Base-by-base conservation (phyloP, 2,797 vertebrate genomes). In the Sebastes flavidus region DNA sequence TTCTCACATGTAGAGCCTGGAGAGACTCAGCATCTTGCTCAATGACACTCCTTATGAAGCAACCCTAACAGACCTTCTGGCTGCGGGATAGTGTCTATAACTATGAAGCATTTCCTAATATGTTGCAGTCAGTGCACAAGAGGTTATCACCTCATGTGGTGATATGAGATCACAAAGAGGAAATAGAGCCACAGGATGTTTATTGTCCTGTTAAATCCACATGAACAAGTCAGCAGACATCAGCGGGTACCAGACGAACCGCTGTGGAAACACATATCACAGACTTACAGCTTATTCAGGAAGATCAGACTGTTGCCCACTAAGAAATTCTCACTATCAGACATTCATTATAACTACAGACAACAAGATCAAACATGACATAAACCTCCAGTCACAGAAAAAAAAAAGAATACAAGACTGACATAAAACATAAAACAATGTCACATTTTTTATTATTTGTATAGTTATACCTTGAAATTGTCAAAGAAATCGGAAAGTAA, bases 171-270 rank as follows among this genome's bases (percentile, higher is more conserved):
- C 81, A 32, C 16, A 72, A 52, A 72, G 82, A 62, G 79, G 67
- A 79, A 73, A 80, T 8, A 27, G 49, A 83, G 73, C 67, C 22
- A 4, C 73, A 54, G 71, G 77, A 67, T 75, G 87, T 94, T 94
- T 92, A 92, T 88, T 83, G 84, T 84, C 76, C 71, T 29, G 68
- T 91, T 87, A 94, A 95, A 90, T 78, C 90, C 88, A 88, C 88
- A 91, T 72, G 90, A 89, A 72, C 46, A 81, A 78, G 77, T 82
- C 76, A 80, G 73, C 72, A 65, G 81, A 79, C 78, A 59, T 80
- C 82, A 66, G 66, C 3, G 2, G 25, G 56, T 24, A 59, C 22
- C 81, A 84, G 75, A 60, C 34, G 49, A 36, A 25, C 30, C 3
- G 55, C 80, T 71, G 78, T 46, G 72, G 70, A 81, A 72, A 78